Base-by-base conservation (phyloP, 2,888 invertebrate species). In the Eutolmus rufibarbis region DNA sequence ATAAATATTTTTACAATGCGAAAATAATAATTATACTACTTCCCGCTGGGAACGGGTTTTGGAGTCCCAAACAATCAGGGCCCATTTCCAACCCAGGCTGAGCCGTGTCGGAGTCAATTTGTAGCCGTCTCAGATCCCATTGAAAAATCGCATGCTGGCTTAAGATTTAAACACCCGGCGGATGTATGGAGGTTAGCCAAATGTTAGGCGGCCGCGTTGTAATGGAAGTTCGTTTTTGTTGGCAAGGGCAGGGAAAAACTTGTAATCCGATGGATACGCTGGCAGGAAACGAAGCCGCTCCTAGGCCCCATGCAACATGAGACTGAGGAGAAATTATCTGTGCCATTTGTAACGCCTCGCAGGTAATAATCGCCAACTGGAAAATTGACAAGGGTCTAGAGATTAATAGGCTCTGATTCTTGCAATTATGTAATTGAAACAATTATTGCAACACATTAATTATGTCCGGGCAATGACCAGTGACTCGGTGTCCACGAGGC, bases 1-100 rank as follows among this genome's bases (percentile, higher is more conserved):
- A 56, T 86, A 56, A 82, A 82, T 82, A 82, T 82, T 82, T 66
- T 37, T 82, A 40, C 82, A 34, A 79, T 31, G 46, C 16, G 46
- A 51, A 78, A 57, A 82, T 57, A 57, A 82, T 56, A 43, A 81
- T 81, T 57, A 51, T 51, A 19, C 82, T 8, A 37, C 40, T 66
- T 82, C 82, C 82, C 82, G 34, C 57, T 51, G 37, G 34, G 82
- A 82, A 82, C 66, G 57, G 56, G 46, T 79, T 79, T 79, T 28
- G 23, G 66, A 23, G 8, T 12, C 9, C 66, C 66, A 23, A 23
- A 66, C 66, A 66, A 66, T 66, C 66, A 28, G 66, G 66, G 66
- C 2, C 66, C 23, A 66, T 28, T 66, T 23, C 4, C 28, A 28
- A 9, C 28, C 19, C 66, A 23, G 66, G 12, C 23, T 23, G 66